Evolutionary conservation across 1,140 invertebrate genomes (phyloP).

Genomic region (Pseudachorutes palmiensis): DNA sequence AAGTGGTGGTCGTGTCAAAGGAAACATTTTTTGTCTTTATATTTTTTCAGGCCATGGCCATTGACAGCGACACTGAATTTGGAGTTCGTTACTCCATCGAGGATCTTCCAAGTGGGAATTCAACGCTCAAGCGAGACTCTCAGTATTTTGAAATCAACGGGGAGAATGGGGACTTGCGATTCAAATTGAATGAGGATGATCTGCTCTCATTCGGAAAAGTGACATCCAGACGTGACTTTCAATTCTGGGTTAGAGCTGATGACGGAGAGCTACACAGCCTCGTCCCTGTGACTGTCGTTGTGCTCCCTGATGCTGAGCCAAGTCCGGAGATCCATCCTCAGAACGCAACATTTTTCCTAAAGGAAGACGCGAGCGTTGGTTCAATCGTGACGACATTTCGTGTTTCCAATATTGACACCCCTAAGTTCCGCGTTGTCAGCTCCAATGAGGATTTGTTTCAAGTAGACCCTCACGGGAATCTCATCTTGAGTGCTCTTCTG

Average conservation of each 20-base stretch:
- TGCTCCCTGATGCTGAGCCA: constrained; percentile 28
- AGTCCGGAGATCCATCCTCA: constrained; percentile 38
- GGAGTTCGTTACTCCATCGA: constrained; percentile 36
- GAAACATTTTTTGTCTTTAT: not conserved
- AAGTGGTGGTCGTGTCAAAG: no score
- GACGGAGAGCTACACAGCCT: constrained; percentile 34
- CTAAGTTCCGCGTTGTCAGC: constrained; percentile 35
- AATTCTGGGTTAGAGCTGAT: constrained; percentile 37
- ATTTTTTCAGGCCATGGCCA: constrained; percentile 28
- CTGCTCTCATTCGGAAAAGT: constrained; percentile 21
- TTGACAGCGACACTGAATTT: constrained; percentile 36
- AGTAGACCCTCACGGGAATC: constrained; percentile 34
- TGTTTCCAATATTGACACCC: constrained; percentile 32
- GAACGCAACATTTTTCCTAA: constrained; percentile 38
- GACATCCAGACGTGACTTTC: constrained; percentile 29
- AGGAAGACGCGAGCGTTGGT: constrained; percentile 34
- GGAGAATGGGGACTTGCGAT: constrained; percentile 35
- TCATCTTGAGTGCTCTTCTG: constrained; percentile 31
- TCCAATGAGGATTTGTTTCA: constrained; percentile 37
- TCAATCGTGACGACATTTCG: constrained; percentile 37
- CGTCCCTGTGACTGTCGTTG: constrained; percentile 35
- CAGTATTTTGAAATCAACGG: constrained; percentile 35
- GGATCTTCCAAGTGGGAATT: constrained; percentile 27
- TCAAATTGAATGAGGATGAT: constrained; percentile 31
- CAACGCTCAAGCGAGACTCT: constrained; percentile 28